phyloP scores from a whole-genome alignment of 2,113 vertebrate genomes.

The Romanogobio albipinnatus region DNA sequence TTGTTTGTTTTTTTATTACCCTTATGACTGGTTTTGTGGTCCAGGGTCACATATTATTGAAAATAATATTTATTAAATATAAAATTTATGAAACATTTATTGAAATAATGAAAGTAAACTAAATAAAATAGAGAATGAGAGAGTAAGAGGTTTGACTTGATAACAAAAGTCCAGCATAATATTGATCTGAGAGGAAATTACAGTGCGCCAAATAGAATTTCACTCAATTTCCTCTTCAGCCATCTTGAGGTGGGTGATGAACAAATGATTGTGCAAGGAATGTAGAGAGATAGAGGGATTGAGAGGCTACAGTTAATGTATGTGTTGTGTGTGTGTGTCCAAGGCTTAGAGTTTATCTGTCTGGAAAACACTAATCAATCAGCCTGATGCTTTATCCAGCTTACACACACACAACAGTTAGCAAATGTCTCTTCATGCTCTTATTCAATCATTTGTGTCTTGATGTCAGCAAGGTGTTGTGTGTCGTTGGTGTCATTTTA shows the following conservation, averaged over 20 bases:
- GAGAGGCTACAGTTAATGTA: background rate
- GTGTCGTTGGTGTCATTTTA: background rate
- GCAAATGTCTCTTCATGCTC: background rate
- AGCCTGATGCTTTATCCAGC: slow-evolving; percentile 25
- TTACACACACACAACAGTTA: slow-evolving; percentile 11
- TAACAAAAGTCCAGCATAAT: slow-evolving; percentile 33
- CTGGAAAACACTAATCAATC: slow-evolving; percentile 35
- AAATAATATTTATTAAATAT: background rate
- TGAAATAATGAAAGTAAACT: background rate
- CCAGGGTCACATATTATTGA: background rate
- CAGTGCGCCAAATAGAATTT: slow-evolving; percentile 53
- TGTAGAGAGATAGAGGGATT: slow-evolving; percentile 47
- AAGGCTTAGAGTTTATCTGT: slow-evolving; percentile 30
- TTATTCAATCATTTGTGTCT: background rate
- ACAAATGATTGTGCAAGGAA: background rate
- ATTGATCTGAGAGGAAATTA: slow-evolving; percentile 54
- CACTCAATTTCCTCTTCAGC: slow-evolving; percentile 52
- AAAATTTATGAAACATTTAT: no score
- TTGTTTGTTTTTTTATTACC: no score
- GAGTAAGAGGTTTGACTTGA: slow-evolving; percentile 10
- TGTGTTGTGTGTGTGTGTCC: background rate
- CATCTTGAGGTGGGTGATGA: background rate
- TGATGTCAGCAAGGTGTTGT: background rate
- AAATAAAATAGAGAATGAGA: slow-evolving; percentile 16
- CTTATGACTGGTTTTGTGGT: no score